phyloP scores from a whole-genome alignment of 2,797 vertebrate species.

The Dendrocincla fuliginosa region DNA sequence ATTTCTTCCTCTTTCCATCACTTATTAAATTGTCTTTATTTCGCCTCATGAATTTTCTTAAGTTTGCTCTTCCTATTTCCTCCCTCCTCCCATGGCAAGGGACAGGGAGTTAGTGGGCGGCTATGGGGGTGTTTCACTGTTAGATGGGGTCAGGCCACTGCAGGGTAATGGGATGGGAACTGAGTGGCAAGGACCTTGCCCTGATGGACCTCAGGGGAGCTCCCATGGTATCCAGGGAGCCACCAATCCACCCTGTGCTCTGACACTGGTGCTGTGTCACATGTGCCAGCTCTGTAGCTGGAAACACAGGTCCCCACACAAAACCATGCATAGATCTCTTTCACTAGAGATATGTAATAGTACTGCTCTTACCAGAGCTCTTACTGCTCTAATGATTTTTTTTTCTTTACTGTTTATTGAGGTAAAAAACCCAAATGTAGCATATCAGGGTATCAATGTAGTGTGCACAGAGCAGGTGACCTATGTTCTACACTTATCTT shows the following conservation, averaged over 20 bases:
- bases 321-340: rapidly evolving
- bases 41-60: neutral
- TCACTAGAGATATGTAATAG: neutral
- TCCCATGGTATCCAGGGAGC: neutral
- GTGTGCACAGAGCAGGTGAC: neutral
- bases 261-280: neutral
- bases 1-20: neutral
- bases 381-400: neutral
- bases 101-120: rapidly evolving
- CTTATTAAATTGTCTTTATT: neutral
- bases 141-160: rapidly evolving
- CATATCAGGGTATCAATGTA: neutral
- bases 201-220: rapidly evolving
- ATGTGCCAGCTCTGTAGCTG: neutral
- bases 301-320: neutral
- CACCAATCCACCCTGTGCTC: neutral
- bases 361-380: neutral
- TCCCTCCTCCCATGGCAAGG: neutral
- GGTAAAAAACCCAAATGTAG: too few relatives aligned
- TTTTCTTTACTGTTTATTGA: neutral
- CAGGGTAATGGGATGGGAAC: neutral
- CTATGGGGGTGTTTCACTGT: neutral
- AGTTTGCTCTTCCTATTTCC: neutral
- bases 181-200: neutral
- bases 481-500: neutral